These are phyloP conservation scores for Hemibagrus wyckioides DNA, from an alignment of 2,113 vertebrate genomes.

Conservation along the genomic window DNA sequence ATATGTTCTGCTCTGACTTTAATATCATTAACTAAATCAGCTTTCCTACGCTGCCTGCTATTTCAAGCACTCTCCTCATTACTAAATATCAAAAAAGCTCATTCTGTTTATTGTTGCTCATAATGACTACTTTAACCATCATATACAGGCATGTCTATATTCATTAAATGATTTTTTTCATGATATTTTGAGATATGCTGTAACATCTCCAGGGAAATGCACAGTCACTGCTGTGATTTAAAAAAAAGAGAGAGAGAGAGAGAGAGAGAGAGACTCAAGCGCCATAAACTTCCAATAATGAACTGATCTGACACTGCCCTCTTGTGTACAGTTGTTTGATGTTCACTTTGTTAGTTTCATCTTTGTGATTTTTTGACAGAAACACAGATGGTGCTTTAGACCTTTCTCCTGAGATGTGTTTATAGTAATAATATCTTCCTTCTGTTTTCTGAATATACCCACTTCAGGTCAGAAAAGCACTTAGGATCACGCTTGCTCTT, in stretches of 20 bases:
- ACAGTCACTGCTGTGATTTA: background rate
- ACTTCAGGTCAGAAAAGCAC: background rate
- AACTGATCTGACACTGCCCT: constrained; percentile 32
- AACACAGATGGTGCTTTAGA: background rate
- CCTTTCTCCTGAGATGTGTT: background rate
- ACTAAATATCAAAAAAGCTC: background rate
- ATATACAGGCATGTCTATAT: background rate
- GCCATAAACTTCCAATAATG: no score
- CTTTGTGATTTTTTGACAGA: background rate
- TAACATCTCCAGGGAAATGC: background rate
- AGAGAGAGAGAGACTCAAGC: background rate
- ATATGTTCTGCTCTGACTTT: constrained; percentile 32
- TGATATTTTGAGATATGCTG: background rate
- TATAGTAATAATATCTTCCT: no score
- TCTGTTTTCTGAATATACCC: background rate
- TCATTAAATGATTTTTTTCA: no score
- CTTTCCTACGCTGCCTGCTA: background rate
- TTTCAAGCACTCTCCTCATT: background rate
- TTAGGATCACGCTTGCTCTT: background rate
- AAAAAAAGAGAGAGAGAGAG: background rate
- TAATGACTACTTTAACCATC: background rate
- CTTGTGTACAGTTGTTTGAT: constrained; percentile 5
- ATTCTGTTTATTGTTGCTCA: background rate
- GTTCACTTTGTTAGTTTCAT: background rate
- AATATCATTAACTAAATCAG: constrained; percentile 49